phyloP scores from a whole-genome alignment of 2,113 vertebrate species.

The Marcusenius ussheri region DNA sequence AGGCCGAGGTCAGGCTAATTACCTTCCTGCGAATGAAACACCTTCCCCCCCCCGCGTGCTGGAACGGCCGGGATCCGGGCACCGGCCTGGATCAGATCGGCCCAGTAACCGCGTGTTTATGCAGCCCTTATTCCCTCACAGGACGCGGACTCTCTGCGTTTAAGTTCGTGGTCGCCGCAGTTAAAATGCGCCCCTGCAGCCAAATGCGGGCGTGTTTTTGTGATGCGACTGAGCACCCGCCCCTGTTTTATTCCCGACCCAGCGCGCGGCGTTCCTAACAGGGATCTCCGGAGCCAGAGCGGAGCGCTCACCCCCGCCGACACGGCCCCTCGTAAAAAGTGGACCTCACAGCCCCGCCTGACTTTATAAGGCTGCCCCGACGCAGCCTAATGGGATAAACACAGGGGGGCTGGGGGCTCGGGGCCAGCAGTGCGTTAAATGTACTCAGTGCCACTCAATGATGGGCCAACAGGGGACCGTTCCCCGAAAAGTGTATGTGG shows the following conservation, averaged over 20 bases:
- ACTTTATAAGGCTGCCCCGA: slow-evolving; percentile 50
- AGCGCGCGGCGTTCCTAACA: not conserved
- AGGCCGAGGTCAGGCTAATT: slow-evolving; percentile 36
- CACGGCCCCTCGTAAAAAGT: slow-evolving; percentile 40
- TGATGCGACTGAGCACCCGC: too few species aligned
- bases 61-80: not conserved
- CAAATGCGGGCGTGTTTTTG: not conserved
- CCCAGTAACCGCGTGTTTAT: not conserved
- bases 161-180: slow-evolving; percentile 30
- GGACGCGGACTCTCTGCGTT: not conserved
- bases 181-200: not conserved
- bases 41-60: not conserved
- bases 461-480: slow-evolving; percentile 49
- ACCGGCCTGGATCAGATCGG: not conserved
- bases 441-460: slow-evolving; percentile 58
- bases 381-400: slow-evolving; percentile 65
- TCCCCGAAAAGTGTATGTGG: slow-evolving; percentile 23
- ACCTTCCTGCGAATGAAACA: slow-evolving; percentile 38
- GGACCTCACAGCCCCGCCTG: slow-evolving; percentile 50
- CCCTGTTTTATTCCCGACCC: slow-evolving; percentile 1
- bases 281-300: slow-evolving; percentile 6
- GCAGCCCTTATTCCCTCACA: not conserved
- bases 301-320: slow-evolving; percentile 30
- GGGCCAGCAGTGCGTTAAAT: slow-evolving; percentile 64
- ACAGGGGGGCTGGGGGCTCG: slow-evolving; percentile 54